phyloP scores from a whole-genome alignment of 2,113 vertebrate genomes.

The Nesogale talazaci region DNA sequence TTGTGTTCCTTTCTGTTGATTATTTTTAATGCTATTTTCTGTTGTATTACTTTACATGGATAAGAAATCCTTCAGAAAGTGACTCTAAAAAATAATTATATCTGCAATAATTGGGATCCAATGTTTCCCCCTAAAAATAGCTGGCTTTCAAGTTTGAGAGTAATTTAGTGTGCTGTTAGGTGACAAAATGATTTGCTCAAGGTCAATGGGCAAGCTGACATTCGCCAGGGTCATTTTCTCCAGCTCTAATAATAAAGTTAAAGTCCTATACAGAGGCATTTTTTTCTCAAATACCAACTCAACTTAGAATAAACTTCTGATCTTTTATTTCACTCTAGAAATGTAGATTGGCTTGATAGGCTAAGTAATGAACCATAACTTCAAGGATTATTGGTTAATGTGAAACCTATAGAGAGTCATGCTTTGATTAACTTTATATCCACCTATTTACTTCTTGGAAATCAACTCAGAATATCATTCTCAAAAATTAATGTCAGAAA shows the following conservation, averaged over 20 bases:
- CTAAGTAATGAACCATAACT: neutral
- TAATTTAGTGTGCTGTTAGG: neutral
- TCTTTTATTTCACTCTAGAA: slow-evolving; percentile 16
- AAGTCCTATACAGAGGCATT: neutral
- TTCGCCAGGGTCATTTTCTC: slow-evolving; percentile 28
- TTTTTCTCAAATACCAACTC: neutral
- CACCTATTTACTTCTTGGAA: neutral
- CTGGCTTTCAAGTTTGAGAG: slow-evolving; percentile 9
- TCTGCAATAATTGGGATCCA: neutral
- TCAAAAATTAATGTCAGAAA: neutral
- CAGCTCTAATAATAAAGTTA: slow-evolving; percentile 33
- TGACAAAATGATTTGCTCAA: slow-evolving; percentile 47
- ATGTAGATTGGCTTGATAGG: neutral
- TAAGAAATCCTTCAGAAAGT: slow-evolving; percentile 11
- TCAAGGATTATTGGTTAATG: slow-evolving; percentile 4
- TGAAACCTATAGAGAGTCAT: neutral
- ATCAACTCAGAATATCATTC: slow-evolving; percentile 14
- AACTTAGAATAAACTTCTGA: slow-evolving; percentile 27
- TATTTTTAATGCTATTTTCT: neutral
- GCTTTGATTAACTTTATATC: neutral
- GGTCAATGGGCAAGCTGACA: slow-evolving; percentile 18
- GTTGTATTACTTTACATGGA: slow-evolving; percentile 1
- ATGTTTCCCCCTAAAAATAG: neutral
- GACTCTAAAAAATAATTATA: slow-evolving; percentile 14
- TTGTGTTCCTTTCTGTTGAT: neutral